Conservation (phyloP, 2,888 invertebrate genomes). For the Sympetrum striolatum region DNA sequence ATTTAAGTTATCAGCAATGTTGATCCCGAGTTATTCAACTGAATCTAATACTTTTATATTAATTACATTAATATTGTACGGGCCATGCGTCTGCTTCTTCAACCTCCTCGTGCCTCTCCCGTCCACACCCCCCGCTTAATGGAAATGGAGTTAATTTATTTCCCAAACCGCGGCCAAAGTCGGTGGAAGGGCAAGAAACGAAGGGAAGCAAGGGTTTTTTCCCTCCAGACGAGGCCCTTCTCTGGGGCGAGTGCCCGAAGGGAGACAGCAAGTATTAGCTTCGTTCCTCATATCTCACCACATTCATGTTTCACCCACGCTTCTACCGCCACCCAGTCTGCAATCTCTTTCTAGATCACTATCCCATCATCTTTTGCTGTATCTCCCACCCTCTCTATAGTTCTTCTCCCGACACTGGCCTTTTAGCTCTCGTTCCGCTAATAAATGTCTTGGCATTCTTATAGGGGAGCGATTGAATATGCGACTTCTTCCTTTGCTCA, state of each 20-base stretch:
- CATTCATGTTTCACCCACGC: neutral
- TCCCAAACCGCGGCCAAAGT: neutral
- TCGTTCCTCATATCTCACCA: slow-evolving; percentile 23
- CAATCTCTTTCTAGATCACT: neutral
- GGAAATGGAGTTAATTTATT: slow-evolving; percentile 40
- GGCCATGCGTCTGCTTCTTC: neutral
- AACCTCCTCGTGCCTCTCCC: neutral
- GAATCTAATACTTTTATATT: no score
- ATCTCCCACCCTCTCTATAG: neutral
- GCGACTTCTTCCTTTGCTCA: no score
- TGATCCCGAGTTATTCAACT: no score
- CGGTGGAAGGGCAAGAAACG: neutral
- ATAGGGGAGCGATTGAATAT: no score
- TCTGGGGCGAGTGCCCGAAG: neutral
- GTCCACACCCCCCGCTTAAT: neutral
- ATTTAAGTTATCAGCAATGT: no score
- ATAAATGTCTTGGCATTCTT: neutral
- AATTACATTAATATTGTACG: no score
- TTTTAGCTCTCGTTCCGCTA: neutral
- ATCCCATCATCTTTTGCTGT: neutral
- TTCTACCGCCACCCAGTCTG: neutral
- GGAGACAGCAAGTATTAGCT: slow-evolving; percentile 35
- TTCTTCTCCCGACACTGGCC: neutral
- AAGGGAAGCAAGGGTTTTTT: no score
- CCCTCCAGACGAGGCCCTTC: neutral